Conservation (phyloP, 2,113 vertebrate species). For the Steatornis caripensis region DNA sequence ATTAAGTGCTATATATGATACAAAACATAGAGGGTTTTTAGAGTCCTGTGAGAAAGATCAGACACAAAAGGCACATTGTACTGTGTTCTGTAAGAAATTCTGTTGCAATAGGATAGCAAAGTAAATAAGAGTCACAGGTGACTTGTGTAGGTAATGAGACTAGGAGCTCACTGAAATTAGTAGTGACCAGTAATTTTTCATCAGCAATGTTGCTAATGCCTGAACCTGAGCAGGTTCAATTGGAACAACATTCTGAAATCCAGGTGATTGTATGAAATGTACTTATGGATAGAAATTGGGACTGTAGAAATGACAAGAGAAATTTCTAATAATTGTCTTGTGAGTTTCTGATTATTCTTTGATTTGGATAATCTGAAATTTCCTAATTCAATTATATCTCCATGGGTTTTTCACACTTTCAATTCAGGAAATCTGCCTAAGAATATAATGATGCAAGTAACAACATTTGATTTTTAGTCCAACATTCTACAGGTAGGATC, state of each 20-base stretch:
- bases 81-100: not conserved
- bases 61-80: not conserved
- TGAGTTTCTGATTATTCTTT: not conserved
- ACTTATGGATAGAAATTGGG: not conserved
- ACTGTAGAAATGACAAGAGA: not conserved
- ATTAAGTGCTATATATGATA: not conserved
- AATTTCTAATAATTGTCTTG: not conserved
- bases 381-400: not conserved
- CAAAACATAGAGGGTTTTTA: not conserved
- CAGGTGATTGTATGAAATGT: not conserved
- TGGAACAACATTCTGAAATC: not conserved
- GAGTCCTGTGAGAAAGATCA: not conserved
- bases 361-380: not conserved
- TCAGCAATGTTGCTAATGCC: not conserved
- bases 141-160: not conserved
- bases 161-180: not conserved
- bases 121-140: not conserved
- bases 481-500: not conserved
- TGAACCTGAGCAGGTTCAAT: not conserved
- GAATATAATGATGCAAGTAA: not conserved
- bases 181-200: not conserved
- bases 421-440: not conserved
- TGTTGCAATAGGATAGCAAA: not conserved
- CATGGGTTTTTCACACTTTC: not conserved
- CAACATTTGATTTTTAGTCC: not conserved